phyloP scores from a whole-genome alignment of 2,888 invertebrate genomes.

The Sussaba pulchella region DNA sequence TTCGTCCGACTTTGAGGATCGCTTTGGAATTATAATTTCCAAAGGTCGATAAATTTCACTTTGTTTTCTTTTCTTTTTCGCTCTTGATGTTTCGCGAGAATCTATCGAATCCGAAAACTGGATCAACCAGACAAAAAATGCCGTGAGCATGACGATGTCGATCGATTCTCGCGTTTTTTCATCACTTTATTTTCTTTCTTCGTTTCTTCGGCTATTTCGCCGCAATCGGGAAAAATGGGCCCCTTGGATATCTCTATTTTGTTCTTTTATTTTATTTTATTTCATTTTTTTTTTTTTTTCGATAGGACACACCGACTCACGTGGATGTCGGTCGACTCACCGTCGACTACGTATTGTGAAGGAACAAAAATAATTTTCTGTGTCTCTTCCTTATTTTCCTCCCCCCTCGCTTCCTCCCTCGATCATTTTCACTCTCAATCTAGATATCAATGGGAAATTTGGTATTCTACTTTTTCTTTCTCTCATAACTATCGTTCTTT shows the following conservation, averaged over 20 bases:
- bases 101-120: constrained; percentile 80
- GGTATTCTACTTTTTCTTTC: not conserved
- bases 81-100: constrained; percentile 74
- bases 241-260: constrained; percentile 49
- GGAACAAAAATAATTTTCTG: constrained; percentile 68
- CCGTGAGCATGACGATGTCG: constrained; percentile 73
- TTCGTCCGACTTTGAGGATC: constrained; percentile 59
- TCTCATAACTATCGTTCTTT: constrained; percentile 39
- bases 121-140: constrained; percentile 80
- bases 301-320: constrained; percentile 51
- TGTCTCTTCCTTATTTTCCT: not conserved
- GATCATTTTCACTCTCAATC: not conserved
- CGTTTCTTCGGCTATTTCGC: constrained; percentile 25
- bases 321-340: constrained; percentile 23
- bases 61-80: too few species aligned
- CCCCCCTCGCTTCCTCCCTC: not conserved
- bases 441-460: constrained; percentile 6
- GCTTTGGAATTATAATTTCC: too few species aligned
- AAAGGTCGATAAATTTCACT: too few species aligned
- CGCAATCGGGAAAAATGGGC: constrained; percentile 72
- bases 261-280: constrained; percentile 5
- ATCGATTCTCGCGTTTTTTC: constrained; percentile 74
- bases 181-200: constrained; percentile 31
- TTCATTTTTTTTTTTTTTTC: constrained; percentile 16
- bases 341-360: constrained; percentile 18